Base-by-base conservation (phyloP, 2,113 vertebrate species). In the Prunella himalayana region DNA sequence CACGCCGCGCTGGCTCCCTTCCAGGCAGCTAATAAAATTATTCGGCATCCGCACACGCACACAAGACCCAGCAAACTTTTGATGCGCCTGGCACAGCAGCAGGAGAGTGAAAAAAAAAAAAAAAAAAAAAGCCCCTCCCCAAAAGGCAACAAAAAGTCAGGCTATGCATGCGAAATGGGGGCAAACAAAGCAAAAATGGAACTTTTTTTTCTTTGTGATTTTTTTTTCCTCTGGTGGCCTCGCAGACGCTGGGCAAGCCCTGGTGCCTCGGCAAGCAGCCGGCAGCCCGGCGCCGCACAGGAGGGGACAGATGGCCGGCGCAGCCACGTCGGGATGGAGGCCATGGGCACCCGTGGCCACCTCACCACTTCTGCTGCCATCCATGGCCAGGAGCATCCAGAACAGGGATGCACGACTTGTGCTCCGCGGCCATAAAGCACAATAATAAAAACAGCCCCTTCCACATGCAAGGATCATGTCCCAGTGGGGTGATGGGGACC, bases 221-320 rank as follows among this genome's bases (percentile, higher is more conserved):
- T 64, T 30, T 42, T 49, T 16, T 13, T 3, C 31, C 53, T 51
- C 93, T 90, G 39, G 44, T 5, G 83, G 96, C 82, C 97, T 88
- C 9, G 7, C 86, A 93, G 95, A 92, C 71, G 15, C 69, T 2
- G 33, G 95, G 86, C 68, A 50, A 96, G 92, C 78, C 97, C 97
- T 80, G 97, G 86, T 92, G 75, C 54, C 25, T 87, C 44, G 44
- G 93, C 81, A 44, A 97, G 97, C 97, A 98, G 97, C 97, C 97
- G 97, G 96, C 89, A 93, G 97, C 83, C 31, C 45, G 89, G 94
- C 96, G 94, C 95, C 79, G 53, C 88, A 15, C 92, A 10, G 94
- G 91, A 93, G 91, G 89, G 95, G 97, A 98, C 98, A 98, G 98
- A 98, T 98, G 98, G 98, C 94, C 93, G 28, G 70, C 45, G 31